Conservation (phyloP, 2,888 invertebrate genomes). For the Aspidiotus rigidus region DNA sequence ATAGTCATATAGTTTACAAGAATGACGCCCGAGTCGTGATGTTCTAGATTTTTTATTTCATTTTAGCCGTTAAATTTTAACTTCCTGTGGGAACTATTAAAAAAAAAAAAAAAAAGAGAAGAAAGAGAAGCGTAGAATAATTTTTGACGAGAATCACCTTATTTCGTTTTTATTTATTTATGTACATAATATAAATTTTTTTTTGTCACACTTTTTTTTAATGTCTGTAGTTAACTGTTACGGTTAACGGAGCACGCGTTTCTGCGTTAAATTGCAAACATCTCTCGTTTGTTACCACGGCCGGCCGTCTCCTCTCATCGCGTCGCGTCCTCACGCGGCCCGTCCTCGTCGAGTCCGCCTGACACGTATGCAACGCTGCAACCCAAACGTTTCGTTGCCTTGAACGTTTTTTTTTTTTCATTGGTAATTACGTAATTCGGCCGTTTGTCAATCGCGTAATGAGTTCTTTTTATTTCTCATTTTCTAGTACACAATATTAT, state of each 20-base stretch:
- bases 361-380: not conserved
- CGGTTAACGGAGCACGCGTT: conserved; percentile 2
- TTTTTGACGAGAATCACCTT: no score
- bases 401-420: conserved; percentile 16
- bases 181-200: no score
- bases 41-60: no score
- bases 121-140: no score
- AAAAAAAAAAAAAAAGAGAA: no score
- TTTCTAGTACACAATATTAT: not conserved
- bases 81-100: no score
- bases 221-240: not conserved
- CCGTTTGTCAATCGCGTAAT: not conserved
- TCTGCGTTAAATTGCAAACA: not conserved
- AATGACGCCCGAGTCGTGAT: no score
- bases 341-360: not conserved
- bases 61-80: no score
- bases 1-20: no score
- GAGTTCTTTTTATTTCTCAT: not conserved
- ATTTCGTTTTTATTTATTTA: no score
- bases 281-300: not conserved
- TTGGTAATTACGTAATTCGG: conserved; percentile 23
- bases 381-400: conserved; percentile 3
- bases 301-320: no score
- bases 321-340: not conserved
- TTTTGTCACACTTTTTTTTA: no score